Conservation (phyloP, 2,797 vertebrate genomes). For the Clarias laeviceps region DNA sequence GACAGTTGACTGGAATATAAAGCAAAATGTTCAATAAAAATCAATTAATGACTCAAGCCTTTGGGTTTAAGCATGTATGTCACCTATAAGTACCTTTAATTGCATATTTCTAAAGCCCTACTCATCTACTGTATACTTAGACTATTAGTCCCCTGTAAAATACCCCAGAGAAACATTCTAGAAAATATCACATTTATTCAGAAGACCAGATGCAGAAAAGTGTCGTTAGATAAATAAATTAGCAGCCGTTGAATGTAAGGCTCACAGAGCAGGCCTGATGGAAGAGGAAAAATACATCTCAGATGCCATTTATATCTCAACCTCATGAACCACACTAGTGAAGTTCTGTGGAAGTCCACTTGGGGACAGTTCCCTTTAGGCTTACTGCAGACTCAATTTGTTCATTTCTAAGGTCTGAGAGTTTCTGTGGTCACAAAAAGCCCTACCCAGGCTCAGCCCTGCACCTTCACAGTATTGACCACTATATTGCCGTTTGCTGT, state of each 20-base stretch:
- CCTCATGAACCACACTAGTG: slow-evolving; percentile 72
- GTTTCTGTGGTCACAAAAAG: slow-evolving; percentile 75
- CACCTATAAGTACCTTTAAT: not conserved
- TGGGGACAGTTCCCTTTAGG: slow-evolving; percentile 69
- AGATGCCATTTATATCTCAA: slow-evolving; percentile 66
- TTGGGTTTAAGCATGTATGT: slow-evolving; percentile 20
- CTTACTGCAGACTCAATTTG: slow-evolving; percentile 47
- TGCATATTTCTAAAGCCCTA: not conserved
- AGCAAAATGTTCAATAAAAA: slow-evolving; percentile 60
- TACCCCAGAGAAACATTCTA: slow-evolving; percentile 55
- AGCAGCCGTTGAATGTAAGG: slow-evolving; percentile 61
- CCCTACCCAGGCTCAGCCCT: slow-evolving; percentile 60
- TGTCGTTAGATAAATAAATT: slow-evolving; percentile 76
- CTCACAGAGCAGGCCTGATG: slow-evolving; percentile 15
- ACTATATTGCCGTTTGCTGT: slow-evolving; percentile 85
- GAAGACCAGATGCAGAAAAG: slow-evolving; percentile 52
- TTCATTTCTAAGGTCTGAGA: slow-evolving; percentile 71
- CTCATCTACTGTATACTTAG: slow-evolving; percentile 24
- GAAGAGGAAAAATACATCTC: slow-evolving; percentile 49
- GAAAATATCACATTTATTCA: slow-evolving; percentile 52
- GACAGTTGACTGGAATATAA: slow-evolving; percentile 10
- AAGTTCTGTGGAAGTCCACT: slow-evolving; percentile 60
- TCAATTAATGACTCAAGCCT: slow-evolving; percentile 57
- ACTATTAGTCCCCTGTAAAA: slow-evolving; percentile 53
- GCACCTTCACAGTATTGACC: slow-evolving; percentile 78